phyloP scores from a whole-genome alignment of 1,140 invertebrate species.

The Mamestra configurata region DNA sequence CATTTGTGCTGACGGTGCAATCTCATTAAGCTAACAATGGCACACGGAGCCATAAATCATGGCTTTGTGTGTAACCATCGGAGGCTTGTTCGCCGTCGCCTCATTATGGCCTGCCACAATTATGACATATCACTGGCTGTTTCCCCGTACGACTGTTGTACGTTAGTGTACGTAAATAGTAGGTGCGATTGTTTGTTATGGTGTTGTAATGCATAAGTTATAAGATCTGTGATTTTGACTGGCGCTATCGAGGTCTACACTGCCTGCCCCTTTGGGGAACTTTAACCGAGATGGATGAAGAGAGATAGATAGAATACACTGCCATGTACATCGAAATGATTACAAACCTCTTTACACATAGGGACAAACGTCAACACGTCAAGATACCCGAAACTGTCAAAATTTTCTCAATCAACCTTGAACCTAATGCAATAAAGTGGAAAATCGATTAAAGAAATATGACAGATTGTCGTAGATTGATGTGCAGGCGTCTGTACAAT shows the following conservation, averaged over 20 bases:
- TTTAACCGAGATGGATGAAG: too few relatives aligned
- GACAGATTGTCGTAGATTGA: too few relatives aligned
- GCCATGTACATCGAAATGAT: too few relatives aligned
- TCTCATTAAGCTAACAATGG: slow-evolving; percentile 77
- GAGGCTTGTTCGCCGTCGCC: slow-evolving; percentile 54
- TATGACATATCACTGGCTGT: slow-evolving; percentile 55
- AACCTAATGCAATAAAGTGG: too few relatives aligned
- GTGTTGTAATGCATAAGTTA: background rate
- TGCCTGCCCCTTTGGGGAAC: background rate
- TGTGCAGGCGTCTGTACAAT: too few relatives aligned
- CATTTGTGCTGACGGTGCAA: slow-evolving; percentile 66
- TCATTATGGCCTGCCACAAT: slow-evolving; percentile 63
- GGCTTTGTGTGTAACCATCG: slow-evolving; percentile 67
- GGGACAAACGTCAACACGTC: too few relatives aligned
- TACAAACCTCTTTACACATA: too few relatives aligned
- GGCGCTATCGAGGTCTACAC: background rate
- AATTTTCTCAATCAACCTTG: too few relatives aligned
- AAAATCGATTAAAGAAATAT: too few relatives aligned
- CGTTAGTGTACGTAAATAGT: background rate
- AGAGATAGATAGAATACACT: too few relatives aligned
- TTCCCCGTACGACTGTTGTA: slow-evolving; percentile 16
- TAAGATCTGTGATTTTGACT: background rate
- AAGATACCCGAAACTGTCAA: too few relatives aligned
- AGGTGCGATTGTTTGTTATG: slow-evolving; percentile 38
- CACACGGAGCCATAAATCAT: slow-evolving; percentile 73